Percentiles rank a stretch among this genome's conserved stretches.
phyloP scores from a whole-genome alignment of 2,888 invertebrate genomes.

The Pecten maximus region DNA sequence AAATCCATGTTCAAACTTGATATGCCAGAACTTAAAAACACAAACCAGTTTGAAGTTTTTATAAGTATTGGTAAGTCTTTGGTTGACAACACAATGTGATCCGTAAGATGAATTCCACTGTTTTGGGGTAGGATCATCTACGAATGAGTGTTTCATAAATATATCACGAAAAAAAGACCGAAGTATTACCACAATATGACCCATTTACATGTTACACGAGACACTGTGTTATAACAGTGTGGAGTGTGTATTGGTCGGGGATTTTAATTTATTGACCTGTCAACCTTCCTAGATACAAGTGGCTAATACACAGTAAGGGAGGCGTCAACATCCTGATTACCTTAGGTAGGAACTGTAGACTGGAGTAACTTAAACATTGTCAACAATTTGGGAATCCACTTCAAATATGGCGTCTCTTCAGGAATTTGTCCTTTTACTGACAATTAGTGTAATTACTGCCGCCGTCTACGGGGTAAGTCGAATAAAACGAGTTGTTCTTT shows the following conservation, averaged over 20 bases:
- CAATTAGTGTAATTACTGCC: not conserved
- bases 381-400: not conserved
- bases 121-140: not conserved
- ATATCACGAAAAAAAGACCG: not conserved
- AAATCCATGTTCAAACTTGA: not conserved
- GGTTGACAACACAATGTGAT: not conserved
- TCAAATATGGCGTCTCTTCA: not conserved
- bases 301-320: not conserved
- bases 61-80: not conserved
- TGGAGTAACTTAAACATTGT: not conserved
- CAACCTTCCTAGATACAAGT: not conserved
- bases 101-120: not conserved
- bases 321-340: not conserved
- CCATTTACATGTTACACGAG: not conserved
- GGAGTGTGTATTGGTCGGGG: not conserved
- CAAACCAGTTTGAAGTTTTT: not conserved
- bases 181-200: not conserved
- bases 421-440: not conserved
- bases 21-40: not conserved
- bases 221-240: not conserved
- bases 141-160: not conserved
- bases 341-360: not conserved
- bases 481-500: not conserved
- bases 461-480: not conserved
- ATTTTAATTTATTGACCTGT: conserved; percentile 12